These are phyloP conservation scores for Palythoa caribaeorum DNA, from an alignment of 92 coral and sea anemone genomes.

Conservation along the genomic window DNA sequence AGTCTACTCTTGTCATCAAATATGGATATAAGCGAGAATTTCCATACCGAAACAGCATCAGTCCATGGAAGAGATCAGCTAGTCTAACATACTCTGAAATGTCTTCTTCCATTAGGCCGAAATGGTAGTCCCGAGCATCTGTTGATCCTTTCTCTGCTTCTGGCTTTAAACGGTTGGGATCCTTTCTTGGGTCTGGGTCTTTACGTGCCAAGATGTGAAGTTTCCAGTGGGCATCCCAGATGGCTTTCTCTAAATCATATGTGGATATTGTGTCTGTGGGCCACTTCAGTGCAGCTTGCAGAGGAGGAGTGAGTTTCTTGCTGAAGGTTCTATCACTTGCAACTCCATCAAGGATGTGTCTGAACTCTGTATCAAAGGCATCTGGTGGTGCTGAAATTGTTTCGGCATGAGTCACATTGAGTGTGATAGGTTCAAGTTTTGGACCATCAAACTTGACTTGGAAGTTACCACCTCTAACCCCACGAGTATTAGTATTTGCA, in stretches of 20 bases:
- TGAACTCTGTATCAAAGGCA: constrained; percentile 21
- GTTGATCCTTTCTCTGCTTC: constrained; percentile 19
- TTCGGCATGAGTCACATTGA: constrained; percentile 38
- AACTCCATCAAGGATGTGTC: constrained; percentile 50
- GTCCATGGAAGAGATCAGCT: constrained; percentile 45
- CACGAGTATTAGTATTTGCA: constrained; percentile 52
- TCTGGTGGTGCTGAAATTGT: constrained; percentile 53
- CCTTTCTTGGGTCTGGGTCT: constrained; percentile 22
- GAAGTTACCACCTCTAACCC: constrained; percentile 61
- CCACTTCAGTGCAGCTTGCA: constrained; percentile 25
- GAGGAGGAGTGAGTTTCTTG: constrained; percentile 4
- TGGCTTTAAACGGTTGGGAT: not conserved
- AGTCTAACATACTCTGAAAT: constrained; percentile 39
- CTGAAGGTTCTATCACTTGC: constrained; percentile 41
- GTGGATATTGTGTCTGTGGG: constrained; percentile 17
- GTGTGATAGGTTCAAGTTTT: constrained; percentile 47
- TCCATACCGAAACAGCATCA: constrained; percentile 54
- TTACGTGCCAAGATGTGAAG: constrained; percentile 44
- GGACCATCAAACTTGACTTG: constrained; percentile 46
- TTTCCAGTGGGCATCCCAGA: constrained; percentile 49
- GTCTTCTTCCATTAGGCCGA: constrained; percentile 38
- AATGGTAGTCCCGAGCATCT: constrained; percentile 51
- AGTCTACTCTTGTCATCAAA: constrained; percentile 57
- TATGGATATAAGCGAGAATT: constrained; percentile 48
- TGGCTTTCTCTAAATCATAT: constrained; percentile 23